phyloP scores from a whole-genome alignment of 1,140 invertebrate species.

The Pinna nobilis region DNA sequence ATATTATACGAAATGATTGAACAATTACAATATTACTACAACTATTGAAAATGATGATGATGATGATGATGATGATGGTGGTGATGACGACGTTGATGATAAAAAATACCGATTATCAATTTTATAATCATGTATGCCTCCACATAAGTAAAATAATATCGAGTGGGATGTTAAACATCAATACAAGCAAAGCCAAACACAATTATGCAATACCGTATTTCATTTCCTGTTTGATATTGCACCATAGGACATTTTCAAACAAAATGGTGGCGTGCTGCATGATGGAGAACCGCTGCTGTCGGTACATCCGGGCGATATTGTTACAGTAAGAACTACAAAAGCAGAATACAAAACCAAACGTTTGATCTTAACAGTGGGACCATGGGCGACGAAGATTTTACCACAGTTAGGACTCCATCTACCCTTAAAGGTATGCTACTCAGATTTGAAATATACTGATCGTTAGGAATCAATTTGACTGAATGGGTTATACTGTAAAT shows the following conservation, averaged over 20 bases:
- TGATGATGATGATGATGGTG: no score
- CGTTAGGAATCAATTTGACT: neutral
- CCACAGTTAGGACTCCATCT: conserved; percentile 51
- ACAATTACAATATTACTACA: no score
- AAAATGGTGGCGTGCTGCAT: conserved; percentile 58
- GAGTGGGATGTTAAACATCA: no score
- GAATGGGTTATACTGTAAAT: neutral
- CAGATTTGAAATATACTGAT: neutral
- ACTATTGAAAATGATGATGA: no score
- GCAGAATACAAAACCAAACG: conserved; percentile 48
- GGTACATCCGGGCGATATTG: conserved; percentile 51
- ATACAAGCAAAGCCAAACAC: no score
- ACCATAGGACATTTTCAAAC: conserved; percentile 56
- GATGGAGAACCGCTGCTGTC: conserved; percentile 48
- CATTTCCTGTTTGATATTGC: no score
- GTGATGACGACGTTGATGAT: no score
- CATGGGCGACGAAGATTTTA: conserved; percentile 60
- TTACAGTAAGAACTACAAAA: conserved; percentile 56
- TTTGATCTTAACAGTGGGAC: conserved; percentile 59
- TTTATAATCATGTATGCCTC: no score
- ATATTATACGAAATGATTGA: neutral
- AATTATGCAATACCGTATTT: no score
- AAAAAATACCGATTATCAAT: no score
- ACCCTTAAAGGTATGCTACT: conserved; percentile 55
- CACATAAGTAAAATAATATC: no score